A percentile compares a stretch with the other conserved stretches of the same genome.
Evolutionary conservation across 2,113 vertebrate species (phyloP).

Genomic region (Callipepla squamata): DNA sequence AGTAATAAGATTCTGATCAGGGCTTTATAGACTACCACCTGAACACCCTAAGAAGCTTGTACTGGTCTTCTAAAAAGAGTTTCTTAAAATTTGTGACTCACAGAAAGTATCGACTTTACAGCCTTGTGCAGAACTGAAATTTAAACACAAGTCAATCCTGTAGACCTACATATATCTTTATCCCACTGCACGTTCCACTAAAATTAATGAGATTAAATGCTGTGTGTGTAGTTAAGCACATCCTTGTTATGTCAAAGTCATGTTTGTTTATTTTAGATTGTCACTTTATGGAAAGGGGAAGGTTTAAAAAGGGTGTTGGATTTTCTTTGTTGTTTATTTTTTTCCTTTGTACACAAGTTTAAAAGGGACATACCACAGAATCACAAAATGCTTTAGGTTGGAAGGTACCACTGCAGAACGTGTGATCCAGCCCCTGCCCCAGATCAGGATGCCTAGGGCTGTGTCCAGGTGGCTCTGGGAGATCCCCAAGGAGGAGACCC

Average conservation of each 20-base stretch:
- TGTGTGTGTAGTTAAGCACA: neutral
- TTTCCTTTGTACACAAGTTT: neutral
- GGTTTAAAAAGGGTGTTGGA: neutral
- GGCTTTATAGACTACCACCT: neutral
- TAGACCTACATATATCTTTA: neutral
- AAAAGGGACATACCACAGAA: neutral
- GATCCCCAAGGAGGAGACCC: neutral
- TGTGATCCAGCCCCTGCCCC: neutral
- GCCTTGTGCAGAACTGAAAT: neutral
- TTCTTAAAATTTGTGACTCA: neutral
- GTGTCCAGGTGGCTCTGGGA: neutral
- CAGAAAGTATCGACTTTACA: neutral
- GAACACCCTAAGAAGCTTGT: neutral
- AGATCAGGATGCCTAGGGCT: neutral
- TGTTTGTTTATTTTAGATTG: neutral
- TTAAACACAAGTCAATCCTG: neutral
- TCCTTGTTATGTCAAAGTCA: neutral
- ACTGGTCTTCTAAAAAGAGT: neutral
- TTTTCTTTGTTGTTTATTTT: neutral
- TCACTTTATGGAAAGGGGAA: neutral
- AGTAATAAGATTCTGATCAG: neutral
- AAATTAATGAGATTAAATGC: neutral
- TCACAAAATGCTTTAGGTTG: neutral
- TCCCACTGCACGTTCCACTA: neutral
- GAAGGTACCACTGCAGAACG: neutral